phyloP scores from a whole-genome alignment of 2,888 invertebrate genomes.

The Drosophila heteroneura region DNA sequence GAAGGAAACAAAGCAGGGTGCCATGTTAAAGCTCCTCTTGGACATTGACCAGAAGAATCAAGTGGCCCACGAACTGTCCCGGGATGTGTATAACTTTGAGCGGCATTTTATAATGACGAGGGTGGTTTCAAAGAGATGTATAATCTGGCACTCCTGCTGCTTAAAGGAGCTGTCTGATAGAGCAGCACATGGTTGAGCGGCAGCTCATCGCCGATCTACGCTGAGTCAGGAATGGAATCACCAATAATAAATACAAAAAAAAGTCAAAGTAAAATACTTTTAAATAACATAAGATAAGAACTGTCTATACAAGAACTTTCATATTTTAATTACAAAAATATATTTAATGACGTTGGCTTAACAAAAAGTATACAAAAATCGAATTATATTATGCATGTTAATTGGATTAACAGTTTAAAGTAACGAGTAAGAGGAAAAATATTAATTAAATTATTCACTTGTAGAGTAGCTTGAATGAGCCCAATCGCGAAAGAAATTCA shows the following conservation, averaged over 20 bases:
- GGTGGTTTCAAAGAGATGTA: constrained; percentile 80
- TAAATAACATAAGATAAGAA: no score
- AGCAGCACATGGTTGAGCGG: constrained; percentile 65
- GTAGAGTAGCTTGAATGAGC: neutral
- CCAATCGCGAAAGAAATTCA: neutral
- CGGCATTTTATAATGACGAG: constrained; percentile 77
- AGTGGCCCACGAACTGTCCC: constrained; percentile 75
- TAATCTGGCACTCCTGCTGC: constrained; percentile 57
- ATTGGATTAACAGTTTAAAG: no score
- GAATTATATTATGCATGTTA: no score
- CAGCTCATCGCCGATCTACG: constrained; percentile 80
- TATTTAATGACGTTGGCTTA: neutral
- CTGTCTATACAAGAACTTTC: neutral
- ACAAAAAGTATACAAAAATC: neutral
- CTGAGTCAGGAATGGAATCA: constrained; percentile 77
- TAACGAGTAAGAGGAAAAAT: neutral
- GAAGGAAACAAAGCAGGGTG: constrained; percentile 64
- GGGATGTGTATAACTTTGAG: constrained; percentile 75
- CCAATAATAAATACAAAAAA: no score
- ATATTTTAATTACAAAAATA: neutral
- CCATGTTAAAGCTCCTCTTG: constrained; percentile 74
- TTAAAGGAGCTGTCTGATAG: constrained; percentile 56
- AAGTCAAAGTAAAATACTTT: no score
- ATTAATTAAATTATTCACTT: neutral
- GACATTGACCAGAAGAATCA: constrained; percentile 79